phyloP scores from a whole-genome alignment of 2,888 invertebrate genomes.

The Norana najaformis region DNA sequence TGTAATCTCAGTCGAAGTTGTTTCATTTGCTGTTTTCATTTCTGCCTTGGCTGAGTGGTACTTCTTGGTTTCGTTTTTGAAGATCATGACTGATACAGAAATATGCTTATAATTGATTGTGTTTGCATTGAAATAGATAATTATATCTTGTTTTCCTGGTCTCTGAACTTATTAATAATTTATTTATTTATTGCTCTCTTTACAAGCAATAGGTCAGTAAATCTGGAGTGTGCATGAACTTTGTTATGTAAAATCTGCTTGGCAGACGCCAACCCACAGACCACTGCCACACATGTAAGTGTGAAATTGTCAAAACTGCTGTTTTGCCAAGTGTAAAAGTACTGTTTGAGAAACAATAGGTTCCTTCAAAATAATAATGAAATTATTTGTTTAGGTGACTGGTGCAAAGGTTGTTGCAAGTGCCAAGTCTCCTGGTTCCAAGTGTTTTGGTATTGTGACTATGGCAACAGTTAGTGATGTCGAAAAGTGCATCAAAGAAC shows the following conservation, averaged over 20 bases:
- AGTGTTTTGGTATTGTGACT: constrained; percentile 93
- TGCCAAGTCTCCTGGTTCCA: constrained; percentile 85
- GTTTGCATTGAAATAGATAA: too few species aligned
- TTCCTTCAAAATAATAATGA: neutral
- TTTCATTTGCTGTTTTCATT: neutral
- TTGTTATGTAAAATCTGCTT: too few species aligned
- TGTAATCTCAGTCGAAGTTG: neutral
- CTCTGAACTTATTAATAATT: neutral
- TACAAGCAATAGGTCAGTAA: too few species aligned
- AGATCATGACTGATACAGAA: too few species aligned
- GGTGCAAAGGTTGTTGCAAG: constrained; percentile 96
- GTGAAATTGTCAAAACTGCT: neutral
- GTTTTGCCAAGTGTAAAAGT: neutral
- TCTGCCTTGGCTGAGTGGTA: neutral
- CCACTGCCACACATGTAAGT: neutral
- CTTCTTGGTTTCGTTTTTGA: too few species aligned
- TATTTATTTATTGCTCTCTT: too few species aligned
- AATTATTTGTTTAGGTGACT: constrained; percentile 62
- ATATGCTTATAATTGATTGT: too few species aligned
- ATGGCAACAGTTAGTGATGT: constrained; percentile 89
- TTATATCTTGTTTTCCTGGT: too few species aligned
- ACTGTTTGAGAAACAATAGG: too few species aligned
- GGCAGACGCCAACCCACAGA: too few species aligned
- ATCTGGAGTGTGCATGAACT: too few species aligned
- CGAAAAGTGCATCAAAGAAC: constrained; percentile 82